Percentiles rank a stretch among this genome's conserved stretches.
Conservation (phyloP, 2,113 vertebrate genomes). For the Petroica traversi region DNA sequence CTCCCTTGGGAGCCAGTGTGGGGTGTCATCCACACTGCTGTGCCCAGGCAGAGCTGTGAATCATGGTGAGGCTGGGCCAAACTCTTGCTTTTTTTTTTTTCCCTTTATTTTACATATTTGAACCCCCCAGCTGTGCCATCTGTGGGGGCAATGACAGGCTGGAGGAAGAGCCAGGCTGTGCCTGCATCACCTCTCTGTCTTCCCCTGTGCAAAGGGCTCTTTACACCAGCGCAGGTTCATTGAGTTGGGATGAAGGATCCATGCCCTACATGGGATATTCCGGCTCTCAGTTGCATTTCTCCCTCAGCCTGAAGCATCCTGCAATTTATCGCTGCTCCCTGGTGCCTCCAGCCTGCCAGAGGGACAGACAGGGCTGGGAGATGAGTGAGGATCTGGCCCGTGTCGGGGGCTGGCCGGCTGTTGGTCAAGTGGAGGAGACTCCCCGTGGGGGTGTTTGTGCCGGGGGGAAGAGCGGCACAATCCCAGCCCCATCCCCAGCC, state of each 20-base stretch:
- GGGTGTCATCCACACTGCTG: rapidly evolving
- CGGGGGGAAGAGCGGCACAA: rapidly evolving
- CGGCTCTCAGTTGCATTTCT: neutral
- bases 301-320: neutral
- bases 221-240: rapidly evolving
- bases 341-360: neutral
- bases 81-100: rapidly evolving
- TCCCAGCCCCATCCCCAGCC: neutral
- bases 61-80: neutral
- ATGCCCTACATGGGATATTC: too few relatives aligned
- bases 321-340: neutral
- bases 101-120: neutral
- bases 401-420: neutral
- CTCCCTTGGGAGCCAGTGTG: rapidly evolving
- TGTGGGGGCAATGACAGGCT: neutral
- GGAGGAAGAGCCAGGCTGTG: neutral
- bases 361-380: neutral
- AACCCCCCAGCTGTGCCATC: neutral
- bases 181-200: neutral
- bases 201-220: neutral
- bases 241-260: neutral
- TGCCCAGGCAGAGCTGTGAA: rapidly evolving
- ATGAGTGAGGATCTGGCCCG: neutral
- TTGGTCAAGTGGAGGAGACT: neutral
- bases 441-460: neutral